These are phyloP conservation scores for Lutjanus erythropterus DNA, from an alignment of 2,113 vertebrate genomes.

Conservation along the genomic window DNA sequence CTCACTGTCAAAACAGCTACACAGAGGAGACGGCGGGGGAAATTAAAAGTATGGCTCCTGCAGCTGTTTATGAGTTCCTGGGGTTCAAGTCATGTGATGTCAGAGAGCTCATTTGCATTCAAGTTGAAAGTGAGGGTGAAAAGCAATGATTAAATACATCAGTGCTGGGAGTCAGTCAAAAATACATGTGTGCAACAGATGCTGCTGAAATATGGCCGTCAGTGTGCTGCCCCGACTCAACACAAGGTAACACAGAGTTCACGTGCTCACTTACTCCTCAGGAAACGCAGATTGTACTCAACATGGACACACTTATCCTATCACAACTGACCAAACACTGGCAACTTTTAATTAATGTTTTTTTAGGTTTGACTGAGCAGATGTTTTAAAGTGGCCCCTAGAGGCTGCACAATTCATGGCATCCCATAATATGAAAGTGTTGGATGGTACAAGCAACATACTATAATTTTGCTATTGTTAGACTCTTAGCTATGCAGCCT, in stretches of 20 bases:
- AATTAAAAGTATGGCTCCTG: constrained; percentile 41
- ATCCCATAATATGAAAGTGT: background rate
- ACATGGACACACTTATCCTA: background rate
- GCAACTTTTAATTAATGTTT: background rate
- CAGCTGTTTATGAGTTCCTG: constrained; percentile 34
- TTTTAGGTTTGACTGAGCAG: background rate
- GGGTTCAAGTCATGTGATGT: constrained; percentile 20
- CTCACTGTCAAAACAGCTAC: constrained; percentile 32
- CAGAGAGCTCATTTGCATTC: constrained; percentile 26
- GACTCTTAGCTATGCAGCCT: background rate
- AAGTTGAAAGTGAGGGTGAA: background rate
- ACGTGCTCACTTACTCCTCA: background rate
- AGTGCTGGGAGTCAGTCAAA: constrained; percentile 2
- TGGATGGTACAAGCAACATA: background rate
- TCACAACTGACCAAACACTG: background rate
- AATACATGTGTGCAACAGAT: constrained; percentile 1
- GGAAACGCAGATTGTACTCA: background rate
- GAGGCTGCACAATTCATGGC: background rate
- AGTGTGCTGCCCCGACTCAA: background rate
- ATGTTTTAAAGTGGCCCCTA: background rate
- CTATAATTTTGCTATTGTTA: background rate
- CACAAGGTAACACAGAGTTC: background rate
- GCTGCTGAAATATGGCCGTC: background rate
- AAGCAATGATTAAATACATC: constrained; percentile 9
- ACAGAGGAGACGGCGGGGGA: background rate